A percentile compares a stretch with the other conserved stretches of the same genome.
phyloP scores from a whole-genome alignment of 2,888 invertebrate species.

The Pseudococcus viburni region DNA sequence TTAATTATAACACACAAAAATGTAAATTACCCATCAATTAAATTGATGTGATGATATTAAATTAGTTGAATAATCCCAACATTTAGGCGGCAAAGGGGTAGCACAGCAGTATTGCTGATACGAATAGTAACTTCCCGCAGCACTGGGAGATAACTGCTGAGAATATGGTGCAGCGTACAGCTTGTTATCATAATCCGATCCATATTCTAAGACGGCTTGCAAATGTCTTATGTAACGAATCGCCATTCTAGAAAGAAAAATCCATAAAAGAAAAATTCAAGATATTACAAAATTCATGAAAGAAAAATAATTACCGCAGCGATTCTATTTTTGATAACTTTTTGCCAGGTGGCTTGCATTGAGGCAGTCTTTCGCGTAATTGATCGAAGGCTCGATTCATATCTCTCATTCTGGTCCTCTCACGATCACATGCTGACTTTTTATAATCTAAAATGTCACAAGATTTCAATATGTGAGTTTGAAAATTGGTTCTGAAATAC shows the following conservation, averaged over 20 bases:
- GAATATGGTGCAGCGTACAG: conserved; percentile 67
- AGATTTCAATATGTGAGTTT: neutral
- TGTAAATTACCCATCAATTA: no score
- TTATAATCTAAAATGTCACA: conserved; percentile 78
- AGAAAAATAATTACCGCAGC: conserved; percentile 75
- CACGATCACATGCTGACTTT: conserved; percentile 87
- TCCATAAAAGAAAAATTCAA: neutral
- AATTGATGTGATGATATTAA: neutral
- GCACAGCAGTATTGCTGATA: conserved; percentile 63
- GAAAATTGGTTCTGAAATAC: neutral
- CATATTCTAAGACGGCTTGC: conserved; percentile 75
- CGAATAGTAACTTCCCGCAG: conserved; percentile 59
- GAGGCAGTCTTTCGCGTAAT: conserved; percentile 81
- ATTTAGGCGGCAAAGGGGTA: conserved; percentile 48
- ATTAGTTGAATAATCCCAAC: conserved; percentile 58
- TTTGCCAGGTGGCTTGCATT: conserved; percentile 86
- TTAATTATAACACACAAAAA: no score
- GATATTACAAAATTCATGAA: neutral
- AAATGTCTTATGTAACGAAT: conserved; percentile 84
- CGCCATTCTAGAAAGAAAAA: conserved; percentile 75
- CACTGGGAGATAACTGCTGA: conserved; percentile 62
- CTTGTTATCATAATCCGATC: conserved; percentile 68
- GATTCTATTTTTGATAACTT: conserved; percentile 90
- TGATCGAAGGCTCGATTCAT: conserved; percentile 88
- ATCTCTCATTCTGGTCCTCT: conserved; percentile 86